phyloP scores from a whole-genome alignment of 1,140 invertebrate genomes.

The Cyphomyrmex costatus region DNA sequence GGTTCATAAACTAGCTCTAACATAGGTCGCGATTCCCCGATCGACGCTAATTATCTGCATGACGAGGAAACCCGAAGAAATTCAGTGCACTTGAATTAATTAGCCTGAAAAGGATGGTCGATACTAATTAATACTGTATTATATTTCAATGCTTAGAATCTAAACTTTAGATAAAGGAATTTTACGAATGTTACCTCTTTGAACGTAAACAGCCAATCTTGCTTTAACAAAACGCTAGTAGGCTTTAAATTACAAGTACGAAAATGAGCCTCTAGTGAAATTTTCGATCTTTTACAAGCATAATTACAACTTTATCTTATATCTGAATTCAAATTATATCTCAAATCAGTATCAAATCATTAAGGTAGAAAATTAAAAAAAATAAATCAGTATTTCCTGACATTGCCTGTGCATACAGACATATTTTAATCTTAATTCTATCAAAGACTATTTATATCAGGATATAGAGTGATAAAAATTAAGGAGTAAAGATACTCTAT shows the following conservation, averaged over 20 bases:
- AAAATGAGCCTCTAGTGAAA: neutral
- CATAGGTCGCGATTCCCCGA: slow-evolving; percentile 47
- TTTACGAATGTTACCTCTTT: neutral
- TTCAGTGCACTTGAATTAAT: neutral
- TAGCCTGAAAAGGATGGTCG: neutral
- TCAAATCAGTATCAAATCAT: neutral
- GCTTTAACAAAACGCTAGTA: no score
- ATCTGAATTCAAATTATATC: neutral
- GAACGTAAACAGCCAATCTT: neutral
- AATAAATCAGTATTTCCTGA: neutral
- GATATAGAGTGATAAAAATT: neutral
- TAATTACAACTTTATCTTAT: neutral
- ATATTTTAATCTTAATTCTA: no score
- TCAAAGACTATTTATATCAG: neutral
- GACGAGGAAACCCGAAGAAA: neutral
- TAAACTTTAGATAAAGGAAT: neutral
- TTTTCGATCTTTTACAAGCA: neutral
- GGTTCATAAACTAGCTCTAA: slow-evolving; percentile 56
- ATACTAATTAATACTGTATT: neutral
- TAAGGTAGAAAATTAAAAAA: neutral
- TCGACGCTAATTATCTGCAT: slow-evolving; percentile 35
- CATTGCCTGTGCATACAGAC: no score
- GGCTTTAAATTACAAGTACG: neutral
- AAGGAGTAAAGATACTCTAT: neutral
- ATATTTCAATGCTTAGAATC: neutral